phyloP scores from a whole-genome alignment of 2,888 invertebrate genomes.

The Dryomyza anilis region DNA sequence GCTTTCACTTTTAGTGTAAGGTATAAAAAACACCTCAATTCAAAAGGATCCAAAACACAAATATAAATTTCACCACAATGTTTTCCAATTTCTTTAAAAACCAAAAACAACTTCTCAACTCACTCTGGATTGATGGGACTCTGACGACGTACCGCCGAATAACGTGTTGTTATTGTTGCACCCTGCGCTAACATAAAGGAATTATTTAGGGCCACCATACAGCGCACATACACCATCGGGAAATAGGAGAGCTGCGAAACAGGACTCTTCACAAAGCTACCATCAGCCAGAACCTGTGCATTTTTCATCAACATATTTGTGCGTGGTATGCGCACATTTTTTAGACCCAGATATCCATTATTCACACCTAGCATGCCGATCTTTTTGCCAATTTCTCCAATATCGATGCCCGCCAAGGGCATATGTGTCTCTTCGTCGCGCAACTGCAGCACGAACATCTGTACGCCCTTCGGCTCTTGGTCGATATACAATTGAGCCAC shows the following conservation, averaged over 20 bases:
- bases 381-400: constrained; percentile 94
- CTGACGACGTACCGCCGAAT: constrained; percentile 87
- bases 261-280: constrained; percentile 80
- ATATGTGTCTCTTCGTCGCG: constrained; percentile 85
- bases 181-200: constrained; percentile 76
- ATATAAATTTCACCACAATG: too few relatives aligned
- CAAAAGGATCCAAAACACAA: too few relatives aligned
- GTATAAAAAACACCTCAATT: too few relatives aligned
- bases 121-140: constrained; percentile 81
- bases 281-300: constrained; percentile 88
- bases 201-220: constrained; percentile 76
- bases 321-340: constrained; percentile 84
- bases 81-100: too few relatives aligned
- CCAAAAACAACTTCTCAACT: neutral
- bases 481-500: constrained; percentile 87
- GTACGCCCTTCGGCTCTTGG: constrained; percentile 82
- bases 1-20: too few relatives aligned
- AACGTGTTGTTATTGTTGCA: constrained; percentile 84
- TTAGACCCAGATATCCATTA: constrained; percentile 89
- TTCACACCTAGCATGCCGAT: constrained; percentile 89
- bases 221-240: constrained; percentile 86
- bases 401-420: constrained; percentile 82
- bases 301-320: constrained; percentile 91
- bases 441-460: constrained; percentile 89
- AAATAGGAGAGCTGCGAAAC: constrained; percentile 85